Base-by-base conservation (phyloP, 35 echinoderm and acorn worm species). In the Eucidaris tribuloides region DNA sequence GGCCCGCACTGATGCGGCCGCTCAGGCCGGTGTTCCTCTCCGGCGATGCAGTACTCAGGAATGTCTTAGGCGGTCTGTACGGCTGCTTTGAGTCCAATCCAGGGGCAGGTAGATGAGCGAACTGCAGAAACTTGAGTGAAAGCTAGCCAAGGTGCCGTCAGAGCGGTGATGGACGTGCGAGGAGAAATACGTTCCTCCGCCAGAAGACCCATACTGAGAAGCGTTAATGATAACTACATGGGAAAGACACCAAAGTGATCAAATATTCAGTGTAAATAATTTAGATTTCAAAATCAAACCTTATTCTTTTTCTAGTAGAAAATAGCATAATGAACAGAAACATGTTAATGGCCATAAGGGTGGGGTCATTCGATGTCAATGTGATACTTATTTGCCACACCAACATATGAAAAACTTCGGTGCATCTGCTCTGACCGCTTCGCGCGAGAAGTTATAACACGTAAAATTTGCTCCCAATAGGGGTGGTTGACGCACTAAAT, bases 221-320 rank as follows among this genome's bases (percentile, higher is more conserved):
- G 85, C 89, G n/a, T n/a, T n/a, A n/a, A n/a, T 44, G 89, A 91
- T 18, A 96, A 88, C 36, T 96, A 96, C 83, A 88, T 96, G n/a
- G 89, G 93, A 96, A 46, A 92, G 70, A 80, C 81, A 96, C 45
- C 91, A 96, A 68, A 76, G 91, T 14, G 92, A 91, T 88, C 93
- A 96, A 39, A 91, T 96, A 80, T 96, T 96, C 46, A 88, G 92
- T 82, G 93, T 96, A 83, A 85, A n/a, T n/a, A n/a, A n/a, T n/a
- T n/a, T n/a, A n/a, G n/a, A n/a, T n/a, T n/a, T n/a, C n/a, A n/a
- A n/a, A n/a, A n/a, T n/a, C n/a, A n/a, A n/a, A n/a, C n/a, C n/a
- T n/a, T n/a, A n/a, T n/a, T n/a, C n/a, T n/a, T n/a, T n/a, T n/a
- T n/a, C n/a, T n/a, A n/a, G n/a, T n/a, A n/a, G n/a, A n/a, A n/a